phyloP scores from a whole-genome alignment of 2,113 vertebrate genomes.

The Cacatua alba region DNA sequence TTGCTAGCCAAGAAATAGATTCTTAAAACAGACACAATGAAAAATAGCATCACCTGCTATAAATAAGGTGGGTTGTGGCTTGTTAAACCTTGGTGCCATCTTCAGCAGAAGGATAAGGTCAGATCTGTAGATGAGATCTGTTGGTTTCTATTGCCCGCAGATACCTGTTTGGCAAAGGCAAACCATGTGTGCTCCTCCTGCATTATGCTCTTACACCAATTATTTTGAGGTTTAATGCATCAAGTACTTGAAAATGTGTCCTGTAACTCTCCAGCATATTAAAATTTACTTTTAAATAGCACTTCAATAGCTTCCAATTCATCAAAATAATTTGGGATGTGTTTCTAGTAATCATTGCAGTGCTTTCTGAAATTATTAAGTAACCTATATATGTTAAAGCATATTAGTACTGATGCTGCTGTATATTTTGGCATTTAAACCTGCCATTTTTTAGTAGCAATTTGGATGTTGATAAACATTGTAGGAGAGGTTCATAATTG shows the following conservation, averaged over 20 bases:
- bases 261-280: not conserved
- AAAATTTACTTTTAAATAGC: conserved; percentile 1
- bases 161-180: not conserved
- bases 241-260: not conserved
- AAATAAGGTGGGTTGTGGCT: not conserved
- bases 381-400: not conserved
- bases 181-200: not conserved
- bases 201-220: not conserved
- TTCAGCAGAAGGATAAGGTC: not conserved
- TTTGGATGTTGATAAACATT: conserved; percentile 30
- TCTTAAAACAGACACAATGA: not conserved
- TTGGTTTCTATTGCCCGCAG: not conserved
- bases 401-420: not conserved
- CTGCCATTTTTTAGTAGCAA: conserved; percentile 20
- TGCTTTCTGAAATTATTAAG: not conserved
- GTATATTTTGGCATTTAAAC: conserved; percentile 24
- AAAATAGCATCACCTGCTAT: not conserved
- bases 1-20: not conserved
- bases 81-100: not conserved
- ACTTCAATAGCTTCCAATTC: conserved; percentile 9
- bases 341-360: not conserved
- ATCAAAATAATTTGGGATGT: conserved; percentile 22
- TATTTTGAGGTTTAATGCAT: not conserved
- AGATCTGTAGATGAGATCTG: not conserved
- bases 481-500: not conserved